Evolutionary conservation across 2,888 invertebrate genomes (phyloP), one percentile per base, ranked within the genome.

Genomic region (Allophyes oxyacanthae): DNA sequence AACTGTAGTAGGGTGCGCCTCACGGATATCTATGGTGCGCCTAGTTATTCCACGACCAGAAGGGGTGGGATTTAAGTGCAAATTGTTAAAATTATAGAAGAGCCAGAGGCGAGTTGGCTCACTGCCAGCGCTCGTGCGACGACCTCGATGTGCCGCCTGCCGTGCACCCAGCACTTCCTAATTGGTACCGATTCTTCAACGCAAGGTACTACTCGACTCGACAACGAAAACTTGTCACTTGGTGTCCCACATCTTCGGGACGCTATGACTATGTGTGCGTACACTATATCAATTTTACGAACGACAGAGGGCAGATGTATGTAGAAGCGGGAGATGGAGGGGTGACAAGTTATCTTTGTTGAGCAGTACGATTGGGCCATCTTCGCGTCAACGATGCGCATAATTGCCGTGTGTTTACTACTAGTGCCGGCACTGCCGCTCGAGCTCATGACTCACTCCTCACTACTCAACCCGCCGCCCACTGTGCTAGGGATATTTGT

Each of bases 21-120:
- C n/a, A n/a, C n/a, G n/a, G n/a, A n/a, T n/a, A n/a, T n/a, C n/a
- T 34, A 45, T 33, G 36, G 38, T 44, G 32, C 50, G 13, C 43
- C 37, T 52, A 41, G 45, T 56, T 63, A 57, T 59, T 56, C 25
- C 48, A 67, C 65, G 60, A 64, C 60, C 64, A 54, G 59, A 41
- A 26, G 48, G 72, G 68, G 71, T 64, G 41, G 48, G 68, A 70
- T 78, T 77, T 72, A 77, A 81, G 83, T 84, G 84, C 81, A 83
- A 88, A 85, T 86, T 85, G 83, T 81, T 84, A 70, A 81, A 85
- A 84, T 84, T 83, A 84, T 83, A 85, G 83, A 82, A 83, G 83
- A 84, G 82, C 79, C 67, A 70, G 72, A 66, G 75, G 76, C 72
- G 64, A 75, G 75, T 79, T 90, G 90, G 90, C 86, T 41, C 51